Evolutionary conservation across 2,797 vertebrate species (phyloP).

Genomic region (Carapus acus): DNA sequence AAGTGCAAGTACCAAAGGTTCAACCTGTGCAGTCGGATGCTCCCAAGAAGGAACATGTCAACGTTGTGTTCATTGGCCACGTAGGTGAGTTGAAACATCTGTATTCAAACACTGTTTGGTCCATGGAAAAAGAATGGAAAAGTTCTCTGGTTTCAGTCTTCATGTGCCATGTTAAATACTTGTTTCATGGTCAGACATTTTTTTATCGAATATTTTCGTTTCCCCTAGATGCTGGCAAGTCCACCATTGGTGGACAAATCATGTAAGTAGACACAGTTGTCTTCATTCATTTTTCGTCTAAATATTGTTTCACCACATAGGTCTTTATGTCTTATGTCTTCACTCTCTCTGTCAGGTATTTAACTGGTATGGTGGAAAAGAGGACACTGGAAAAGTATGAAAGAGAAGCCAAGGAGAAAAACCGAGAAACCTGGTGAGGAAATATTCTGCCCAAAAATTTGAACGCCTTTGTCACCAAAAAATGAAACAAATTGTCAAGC

Average conservation of each 20-base stretch:
- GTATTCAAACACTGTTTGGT: too few relatives aligned
- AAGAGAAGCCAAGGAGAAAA: conserved; percentile 98
- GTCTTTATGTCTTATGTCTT: too few relatives aligned
- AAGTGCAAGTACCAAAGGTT: conserved; percentile 81
- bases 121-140: too few relatives aligned
- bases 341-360: conserved; percentile 78
- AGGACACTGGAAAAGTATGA: conserved; percentile 98
- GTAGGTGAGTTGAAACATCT: conserved; percentile 81
- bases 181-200: too few relatives aligned
- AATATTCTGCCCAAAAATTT: too few relatives aligned
- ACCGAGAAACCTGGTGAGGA: conserved; percentile 95
- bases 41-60: conserved; percentile 95
- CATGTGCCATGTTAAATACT: too few relatives aligned
- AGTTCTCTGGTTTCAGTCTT: too few relatives aligned
- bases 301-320: background rate
- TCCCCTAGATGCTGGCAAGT: conserved; percentile 90
- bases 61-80: conserved; percentile 98
- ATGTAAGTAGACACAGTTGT: conserved; percentile 81
- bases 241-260: conserved; percentile 97
- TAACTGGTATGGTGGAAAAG: conserved; percentile 99
- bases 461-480: too few relatives aligned
- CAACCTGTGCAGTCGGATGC: conserved; percentile 81
- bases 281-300: background rate
- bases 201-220: background rate
- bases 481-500: too few relatives aligned